These are phyloP conservation scores for Lagopus muta DNA, from an alignment of 2,113 vertebrate genomes.

Conservation along the genomic window DNA sequence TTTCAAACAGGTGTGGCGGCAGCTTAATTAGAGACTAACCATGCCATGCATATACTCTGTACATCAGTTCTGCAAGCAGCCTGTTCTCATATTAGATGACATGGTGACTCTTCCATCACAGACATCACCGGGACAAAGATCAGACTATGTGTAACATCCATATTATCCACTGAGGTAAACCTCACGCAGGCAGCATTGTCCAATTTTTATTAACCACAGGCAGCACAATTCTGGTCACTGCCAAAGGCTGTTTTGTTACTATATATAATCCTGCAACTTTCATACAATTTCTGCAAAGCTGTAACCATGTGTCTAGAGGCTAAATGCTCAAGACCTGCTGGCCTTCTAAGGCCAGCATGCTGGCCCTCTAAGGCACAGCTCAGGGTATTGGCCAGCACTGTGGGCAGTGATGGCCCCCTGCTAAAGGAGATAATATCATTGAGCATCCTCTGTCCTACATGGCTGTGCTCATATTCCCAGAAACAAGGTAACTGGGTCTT, in stretches of 20 bases:
- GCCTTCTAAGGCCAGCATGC: too few relatives aligned
- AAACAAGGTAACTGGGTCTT: not conserved
- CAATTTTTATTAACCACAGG: slow-evolving; percentile 61
- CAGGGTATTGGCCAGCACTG: not conserved
- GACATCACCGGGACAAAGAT: not conserved
- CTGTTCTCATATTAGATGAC: not conserved
- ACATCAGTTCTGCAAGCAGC: not conserved
- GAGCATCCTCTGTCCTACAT: not conserved
- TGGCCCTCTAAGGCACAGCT: too few relatives aligned
- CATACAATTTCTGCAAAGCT: slow-evolving; percentile 60
- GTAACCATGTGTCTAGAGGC: slow-evolving; percentile 50
- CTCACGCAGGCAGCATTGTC: slow-evolving; percentile 6
- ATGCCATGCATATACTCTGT: rapidly evolving
- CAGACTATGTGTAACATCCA: not conserved
- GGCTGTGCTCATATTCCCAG: not conserved
- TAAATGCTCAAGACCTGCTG: too few relatives aligned
- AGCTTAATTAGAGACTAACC: not conserved
- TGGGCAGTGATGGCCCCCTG: not conserved
- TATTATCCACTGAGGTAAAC: not conserved
- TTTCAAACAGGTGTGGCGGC: not conserved
- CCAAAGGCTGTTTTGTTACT: not conserved
- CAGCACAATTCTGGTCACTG: slow-evolving; percentile 45
- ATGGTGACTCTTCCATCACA: not conserved
- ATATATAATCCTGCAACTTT: slow-evolving; percentile 51
- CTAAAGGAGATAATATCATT: not conserved